Conservation (phyloP, 2,797 vertebrate species). For the Galagoides demidoff region DNA sequence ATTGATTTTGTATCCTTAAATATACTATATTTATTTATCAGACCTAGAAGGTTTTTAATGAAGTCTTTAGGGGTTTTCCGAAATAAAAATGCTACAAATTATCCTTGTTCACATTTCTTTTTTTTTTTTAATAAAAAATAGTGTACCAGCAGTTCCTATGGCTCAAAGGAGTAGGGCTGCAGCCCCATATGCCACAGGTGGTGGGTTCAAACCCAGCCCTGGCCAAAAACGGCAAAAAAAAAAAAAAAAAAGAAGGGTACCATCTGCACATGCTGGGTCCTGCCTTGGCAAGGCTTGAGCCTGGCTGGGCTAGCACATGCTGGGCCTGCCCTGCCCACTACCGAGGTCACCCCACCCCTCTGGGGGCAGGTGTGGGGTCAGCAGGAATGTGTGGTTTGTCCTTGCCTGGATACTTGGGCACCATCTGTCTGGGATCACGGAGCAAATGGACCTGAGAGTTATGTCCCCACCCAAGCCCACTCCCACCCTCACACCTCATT, state of each 20-base stretch:
- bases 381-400: constrained; percentile 8
- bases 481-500: not conserved
- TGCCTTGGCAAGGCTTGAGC: not conserved
- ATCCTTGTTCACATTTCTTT: no score
- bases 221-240: no score
- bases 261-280: rapidly evolving
- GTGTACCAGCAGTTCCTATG: no score
- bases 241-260: not conserved
- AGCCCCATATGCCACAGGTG: no score
- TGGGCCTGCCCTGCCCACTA: not conserved
- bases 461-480: not conserved
- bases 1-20: no score
- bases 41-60: no score
- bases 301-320: not conserved
- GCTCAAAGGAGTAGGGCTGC: no score
- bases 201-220: no score
- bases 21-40: no score
- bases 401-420: not conserved
- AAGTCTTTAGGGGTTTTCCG: no score
- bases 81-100: no score
- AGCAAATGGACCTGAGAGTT: not conserved
- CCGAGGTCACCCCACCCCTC: not conserved
- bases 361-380: not conserved
- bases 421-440: not conserved
- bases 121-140: no score